These are phyloP conservation scores for Hippocampus zosterae DNA, from an alignment of 2,113 vertebrate genomes.

Conservation along the genomic window DNA sequence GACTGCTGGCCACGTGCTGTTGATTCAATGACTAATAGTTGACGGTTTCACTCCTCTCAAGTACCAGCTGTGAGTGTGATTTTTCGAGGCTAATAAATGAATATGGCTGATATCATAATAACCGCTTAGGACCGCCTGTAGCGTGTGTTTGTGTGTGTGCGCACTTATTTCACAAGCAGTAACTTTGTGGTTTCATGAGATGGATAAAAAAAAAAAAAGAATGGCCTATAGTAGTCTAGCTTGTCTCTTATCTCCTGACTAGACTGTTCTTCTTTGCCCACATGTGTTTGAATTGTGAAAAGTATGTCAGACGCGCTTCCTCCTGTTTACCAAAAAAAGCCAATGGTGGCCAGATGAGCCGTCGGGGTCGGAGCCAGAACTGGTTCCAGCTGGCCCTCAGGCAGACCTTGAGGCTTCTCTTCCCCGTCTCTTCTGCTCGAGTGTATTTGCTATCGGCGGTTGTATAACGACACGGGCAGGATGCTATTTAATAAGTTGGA, in stretches of 20 bases:
- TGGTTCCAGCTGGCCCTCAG: slow-evolving; percentile 71
- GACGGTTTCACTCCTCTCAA: slow-evolving; percentile 3
- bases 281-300: slow-evolving; percentile 76
- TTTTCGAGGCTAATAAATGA: slow-evolving; percentile 2
- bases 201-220: slow-evolving; percentile 32
- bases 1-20: slow-evolving; percentile 4
- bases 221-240: slow-evolving; percentile 17
- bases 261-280: slow-evolving; percentile 59
- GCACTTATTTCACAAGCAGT: slow-evolving; percentile 15
- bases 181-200: slow-evolving; percentile 17
- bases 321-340: slow-evolving; percentile 70
- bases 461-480: slow-evolving; percentile 41
- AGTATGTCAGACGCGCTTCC: slow-evolving; percentile 74
- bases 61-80: slow-evolving; percentile 5
- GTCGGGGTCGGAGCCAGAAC: slow-evolving; percentile 53
- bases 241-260: slow-evolving; percentile 46
- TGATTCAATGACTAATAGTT: not conserved
- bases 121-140: slow-evolving; percentile 4
- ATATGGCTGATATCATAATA: not conserved
- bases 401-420: slow-evolving; percentile 56
- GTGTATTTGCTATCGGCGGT: slow-evolving; percentile 31
- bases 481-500: slow-evolving; percentile 44
- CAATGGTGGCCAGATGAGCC: slow-evolving; percentile 69
- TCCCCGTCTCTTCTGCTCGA: slow-evolving; percentile 35
- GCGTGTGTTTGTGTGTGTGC: not conserved